These are phyloP conservation scores for Balearica regulorum DNA, from an alignment of 2,797 vertebrate genomes.

Conservation along the genomic window DNA sequence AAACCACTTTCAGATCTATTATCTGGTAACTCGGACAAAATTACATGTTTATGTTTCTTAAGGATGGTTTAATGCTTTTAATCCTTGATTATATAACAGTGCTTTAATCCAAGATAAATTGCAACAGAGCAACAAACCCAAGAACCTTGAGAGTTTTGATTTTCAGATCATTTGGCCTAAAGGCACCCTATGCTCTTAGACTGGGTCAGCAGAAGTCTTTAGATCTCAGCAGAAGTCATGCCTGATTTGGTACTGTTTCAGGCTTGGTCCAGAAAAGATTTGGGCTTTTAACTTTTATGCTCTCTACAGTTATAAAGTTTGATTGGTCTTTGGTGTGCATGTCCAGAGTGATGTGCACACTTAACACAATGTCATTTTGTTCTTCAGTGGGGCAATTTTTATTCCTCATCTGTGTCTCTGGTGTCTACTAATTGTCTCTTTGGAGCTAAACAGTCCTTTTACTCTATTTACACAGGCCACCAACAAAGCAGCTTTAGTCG, in stretches of 20 bases:
- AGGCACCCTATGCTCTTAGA: background rate
- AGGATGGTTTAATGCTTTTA: background rate
- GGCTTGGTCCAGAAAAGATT: background rate
- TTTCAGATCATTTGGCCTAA: background rate
- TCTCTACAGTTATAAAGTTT: background rate
- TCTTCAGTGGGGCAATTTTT: background rate
- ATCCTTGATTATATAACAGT: conserved; percentile 13
- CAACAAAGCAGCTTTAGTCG: background rate
- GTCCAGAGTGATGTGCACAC: background rate
- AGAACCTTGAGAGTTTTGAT: background rate
- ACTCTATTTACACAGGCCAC: background rate
- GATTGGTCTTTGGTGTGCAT: background rate
- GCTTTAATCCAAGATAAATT: conserved; percentile 11
- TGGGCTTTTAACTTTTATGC: background rate
- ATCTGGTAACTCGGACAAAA: background rate
- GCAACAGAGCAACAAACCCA: background rate
- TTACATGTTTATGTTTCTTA: background rate
- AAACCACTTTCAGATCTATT: background rate
- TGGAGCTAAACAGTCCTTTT: background rate
- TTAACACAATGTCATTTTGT: background rate
- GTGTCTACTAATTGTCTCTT: background rate
- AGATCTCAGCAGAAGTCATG: background rate
- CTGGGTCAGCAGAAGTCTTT: background rate
- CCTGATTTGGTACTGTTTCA: background rate
- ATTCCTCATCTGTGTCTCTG: background rate